Evolutionary conservation across 2,113 vertebrate genomes (phyloP), one percentile per base, ranked within the genome.

Genomic region (Grallaria varia): DNA sequence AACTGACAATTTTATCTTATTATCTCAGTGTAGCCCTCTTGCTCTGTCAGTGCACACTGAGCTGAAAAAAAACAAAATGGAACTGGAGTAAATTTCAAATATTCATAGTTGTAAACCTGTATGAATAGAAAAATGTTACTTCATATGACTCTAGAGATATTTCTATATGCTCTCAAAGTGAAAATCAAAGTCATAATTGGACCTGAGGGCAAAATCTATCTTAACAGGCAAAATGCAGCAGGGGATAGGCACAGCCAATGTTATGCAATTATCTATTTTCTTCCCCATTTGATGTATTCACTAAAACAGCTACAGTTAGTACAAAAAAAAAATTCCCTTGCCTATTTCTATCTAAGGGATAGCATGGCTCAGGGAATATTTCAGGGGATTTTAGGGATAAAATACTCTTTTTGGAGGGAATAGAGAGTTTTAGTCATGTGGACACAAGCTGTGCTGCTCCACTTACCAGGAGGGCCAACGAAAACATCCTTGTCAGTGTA

Each of bases 381-480:
- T 87, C 30, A 76, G 44, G 22, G 10, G 28, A 52, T 45, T 68
- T 85, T 8, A 44, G 31, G 31, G 33, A 72, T 64, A 24, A 86
- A 87, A 31, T 17, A 47, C 30, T n/a, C 13, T 9, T 68, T 68
- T 64, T 62, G 37, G 37, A 67, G 31, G 12, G 20, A 95, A 83
- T 2, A 42, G 8, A 44, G 53, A 30, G 4, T 60, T 79, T 92
- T 73, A 76, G 31, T 6, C 3, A 25, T 4, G 3, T n/a, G 44
- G 68, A 53, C 17, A 37, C 3, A 67, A 55, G 8, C 12, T 75
- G 8, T 44, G 14, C 4, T 0, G 0, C 22, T 33, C 19, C 23
- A 10, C 24, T 75, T 79, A 27, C 17, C 18, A 40, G 4, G 3
- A 67, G 18, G 8, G 33, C 8, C 10, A 50, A 50, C 6, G 3